Evolutionary conservation across 2,797 vertebrate genomes (phyloP), one percentile per base, ranked within the genome.

Genomic region (Phoeniculus purpureus): DNA sequence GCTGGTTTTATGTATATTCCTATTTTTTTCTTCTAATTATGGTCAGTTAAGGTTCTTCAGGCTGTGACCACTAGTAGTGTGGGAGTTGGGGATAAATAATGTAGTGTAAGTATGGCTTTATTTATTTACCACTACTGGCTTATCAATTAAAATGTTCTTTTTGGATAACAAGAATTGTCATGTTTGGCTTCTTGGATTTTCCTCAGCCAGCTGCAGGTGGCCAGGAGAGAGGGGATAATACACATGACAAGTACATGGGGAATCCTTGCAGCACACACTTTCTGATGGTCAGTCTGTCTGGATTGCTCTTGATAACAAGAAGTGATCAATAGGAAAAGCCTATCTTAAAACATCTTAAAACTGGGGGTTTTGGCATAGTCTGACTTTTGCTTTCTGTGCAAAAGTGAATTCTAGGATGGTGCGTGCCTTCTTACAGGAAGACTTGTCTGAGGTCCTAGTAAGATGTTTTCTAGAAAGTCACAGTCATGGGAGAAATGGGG

Each of bases 1-100:
- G 97, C 95, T 95, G 88, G 87, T 92, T 97, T 95, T 96, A 96
- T 91, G 76, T 91, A 94, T 81, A 85, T 89, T 88, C 67, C 8
- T 93, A 82, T 81, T 91, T 90, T 90, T 37, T 80, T 81, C 59
- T 70, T 88, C 79, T 81, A 68, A 86, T 77, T 80, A 79, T 73
- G 74, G 54, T 93, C 61, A 85, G 29, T 61, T 72, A 80, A 75
- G 14, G 3, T 78, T 81, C 90, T 90, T 89, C 61, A 81, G 76
- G 87, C 59, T 94, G 92, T 96, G 90, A 92, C 81, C 76, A 68
- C 72, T 84, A 60, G 25, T 85, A 89, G 64, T 40, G 43, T 92
- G 89, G 72, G 94, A 91, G 37, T 68, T 90, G 90, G 92, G 94
- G 86, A 90, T 94, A 32, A 93, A 85, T 70, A 71, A 48, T 73